Evolutionary conservation across 1,140 invertebrate genomes (phyloP), one percentile per base, ranked within the genome.

Genomic region (Zaprionus davidi): DNA sequence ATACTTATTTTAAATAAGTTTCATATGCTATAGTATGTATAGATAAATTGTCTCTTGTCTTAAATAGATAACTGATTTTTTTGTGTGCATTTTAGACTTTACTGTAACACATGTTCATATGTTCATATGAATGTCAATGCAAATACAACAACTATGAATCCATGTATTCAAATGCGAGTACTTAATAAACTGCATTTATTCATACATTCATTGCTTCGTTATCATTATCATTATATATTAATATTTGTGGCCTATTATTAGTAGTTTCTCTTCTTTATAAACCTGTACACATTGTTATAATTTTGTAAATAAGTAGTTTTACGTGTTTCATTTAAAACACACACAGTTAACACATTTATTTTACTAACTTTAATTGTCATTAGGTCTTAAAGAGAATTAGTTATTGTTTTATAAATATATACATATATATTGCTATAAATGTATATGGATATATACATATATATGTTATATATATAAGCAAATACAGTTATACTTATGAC

Each of bases 11-110:
- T 20, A 20, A 20, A 70, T 70, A 65, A 66, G 46, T 75, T 70
- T 57, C 56, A 62, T 75, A 69, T 74, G 64, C 62, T 62, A 59
- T 76, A 63, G 49, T 22, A 22, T 1, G 70, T 68, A 44, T 17
- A 41, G 55, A 70, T 77, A 74, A 73, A 57, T 59, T 77, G 57
- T 78, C 71, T 70, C 60, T 55, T 63, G 34, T 63, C 60, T 76
- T 79, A 57, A 66, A 75, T 76, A 65, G 57, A 70, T 70, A 76
- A 74, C 64, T 74, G 13, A 57, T 69, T 68, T 67, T 13, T 51
- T 34, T 2, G n/a, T n/a, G 44, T 53, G 44, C n/a, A 55, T 28
- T n/a, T 34, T 64, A 34, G 3, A 24, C 3, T 20, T 49, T 49
- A 5, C 11, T 26, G 62, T 46, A 3, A n/a, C n/a, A n/a, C n/a